Evolutionary conservation across 1,140 invertebrate species (phyloP).

Genomic region (Macrocentrus cingulum): DNA sequence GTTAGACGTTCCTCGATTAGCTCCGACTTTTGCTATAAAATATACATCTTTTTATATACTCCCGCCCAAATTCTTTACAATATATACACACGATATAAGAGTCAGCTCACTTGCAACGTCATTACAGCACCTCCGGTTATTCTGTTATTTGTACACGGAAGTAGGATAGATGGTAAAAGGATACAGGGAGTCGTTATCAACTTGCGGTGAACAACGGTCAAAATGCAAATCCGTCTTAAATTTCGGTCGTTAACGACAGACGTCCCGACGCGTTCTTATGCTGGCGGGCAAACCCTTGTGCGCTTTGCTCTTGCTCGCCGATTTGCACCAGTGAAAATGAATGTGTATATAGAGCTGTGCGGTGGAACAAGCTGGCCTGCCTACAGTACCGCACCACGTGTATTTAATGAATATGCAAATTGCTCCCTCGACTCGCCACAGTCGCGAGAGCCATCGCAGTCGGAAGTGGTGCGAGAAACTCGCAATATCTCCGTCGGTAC

Average conservation of each 20-base stretch:
- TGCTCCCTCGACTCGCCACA: conserved; percentile 38
- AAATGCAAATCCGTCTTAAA: conserved; percentile 55
- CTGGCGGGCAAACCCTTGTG: conserved; percentile 5
- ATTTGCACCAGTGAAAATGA: not conserved
- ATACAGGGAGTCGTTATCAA: conserved; percentile 44
- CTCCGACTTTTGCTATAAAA: too few relatives aligned
- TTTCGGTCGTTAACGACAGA: conserved; percentile 55
- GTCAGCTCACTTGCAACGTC: conserved; percentile 6
- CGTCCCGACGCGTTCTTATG: conserved; percentile 37
- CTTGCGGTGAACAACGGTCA: conserved; percentile 46
- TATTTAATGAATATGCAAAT: conserved; percentile 58
- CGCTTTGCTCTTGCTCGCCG: not conserved
- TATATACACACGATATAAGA: conserved; percentile 4
- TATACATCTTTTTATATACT: too few relatives aligned
- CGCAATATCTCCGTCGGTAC: too few relatives aligned
- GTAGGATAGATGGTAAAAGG: conserved; percentile 13
- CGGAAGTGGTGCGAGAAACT: too few relatives aligned
- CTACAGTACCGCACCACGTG: conserved; percentile 29
- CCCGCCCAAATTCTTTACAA: too few relatives aligned
- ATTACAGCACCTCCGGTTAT: conserved; percentile 14
- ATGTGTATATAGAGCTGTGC: not conserved
- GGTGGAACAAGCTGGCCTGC: conserved; percentile 16
- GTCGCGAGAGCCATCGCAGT: conserved; percentile 30
- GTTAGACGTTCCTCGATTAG: too few relatives aligned
- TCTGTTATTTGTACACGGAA: conserved; percentile 19